Conservation (phyloP, 2,888 invertebrate species). For the Colostygia pectinataria region DNA sequence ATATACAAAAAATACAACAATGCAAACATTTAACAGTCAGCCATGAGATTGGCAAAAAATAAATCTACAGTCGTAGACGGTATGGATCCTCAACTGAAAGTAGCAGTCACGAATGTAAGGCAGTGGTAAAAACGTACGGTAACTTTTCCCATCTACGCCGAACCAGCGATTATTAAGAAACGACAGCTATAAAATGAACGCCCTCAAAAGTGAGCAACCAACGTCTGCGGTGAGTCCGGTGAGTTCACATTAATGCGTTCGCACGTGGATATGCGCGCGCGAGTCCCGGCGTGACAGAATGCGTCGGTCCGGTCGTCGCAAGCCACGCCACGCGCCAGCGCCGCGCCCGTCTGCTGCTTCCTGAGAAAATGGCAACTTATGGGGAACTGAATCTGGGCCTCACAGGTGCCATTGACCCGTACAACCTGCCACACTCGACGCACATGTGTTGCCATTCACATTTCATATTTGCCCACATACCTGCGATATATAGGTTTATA, state of each 20-base stretch:
- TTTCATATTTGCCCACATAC: constrained; percentile 66
- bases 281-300: constrained; percentile 76
- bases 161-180: constrained; percentile 50
- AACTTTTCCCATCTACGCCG: constrained; percentile 40
- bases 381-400: constrained; percentile 78
- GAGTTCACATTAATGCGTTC: constrained; percentile 72
- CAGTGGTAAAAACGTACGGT: constrained; percentile 37
- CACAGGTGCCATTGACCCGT: constrained; percentile 74
- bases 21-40: constrained; percentile 48
- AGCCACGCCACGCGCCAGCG: constrained; percentile 51
- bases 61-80: constrained; percentile 36
- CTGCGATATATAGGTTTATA: constrained; percentile 59
- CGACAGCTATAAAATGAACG: constrained; percentile 55
- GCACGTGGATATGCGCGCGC: constrained; percentile 74
- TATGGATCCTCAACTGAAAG: constrained; percentile 26
- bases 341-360: constrained; percentile 52
- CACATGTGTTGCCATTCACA: constrained; percentile 71
- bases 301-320: constrained; percentile 52
- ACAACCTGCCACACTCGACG: constrained; percentile 63
- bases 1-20: constrained; percentile 57
- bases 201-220: constrained; percentile 56
- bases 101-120: constrained; percentile 29
- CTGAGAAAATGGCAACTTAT: constrained; percentile 81
- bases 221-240: constrained; percentile 57
- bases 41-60: constrained; percentile 42